Evolutionary conservation across 2,797 vertebrate species (phyloP).

Genomic region (Momotus momota): DNA sequence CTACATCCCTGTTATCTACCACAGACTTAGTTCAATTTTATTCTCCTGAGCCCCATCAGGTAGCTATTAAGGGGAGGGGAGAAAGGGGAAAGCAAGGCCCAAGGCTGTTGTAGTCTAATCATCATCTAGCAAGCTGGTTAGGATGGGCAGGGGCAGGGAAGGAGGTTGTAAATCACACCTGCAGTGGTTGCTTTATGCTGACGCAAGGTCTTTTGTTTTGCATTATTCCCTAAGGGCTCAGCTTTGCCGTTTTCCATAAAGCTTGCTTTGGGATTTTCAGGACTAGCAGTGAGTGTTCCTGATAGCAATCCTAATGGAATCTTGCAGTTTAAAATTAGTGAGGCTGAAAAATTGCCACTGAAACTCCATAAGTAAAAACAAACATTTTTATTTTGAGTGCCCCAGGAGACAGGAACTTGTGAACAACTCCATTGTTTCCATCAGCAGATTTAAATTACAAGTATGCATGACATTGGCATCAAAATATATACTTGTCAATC

Average conservation of each 20-base stretch:
- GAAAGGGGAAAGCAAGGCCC: background rate
- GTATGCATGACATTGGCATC: background rate
- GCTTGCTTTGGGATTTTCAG: background rate
- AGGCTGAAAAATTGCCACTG: background rate
- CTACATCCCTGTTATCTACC: accelerated
- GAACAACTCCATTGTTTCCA: background rate
- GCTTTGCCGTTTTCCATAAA: background rate
- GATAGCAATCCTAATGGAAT: background rate
- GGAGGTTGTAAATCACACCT: background rate
- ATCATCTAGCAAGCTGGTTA: background rate
- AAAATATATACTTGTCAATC: background rate
- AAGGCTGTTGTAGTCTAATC: background rate
- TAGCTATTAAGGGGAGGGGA: background rate
- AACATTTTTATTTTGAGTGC: background rate
- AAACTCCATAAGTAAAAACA: background rate
- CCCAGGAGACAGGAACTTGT: background rate
- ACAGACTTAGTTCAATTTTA: background rate
- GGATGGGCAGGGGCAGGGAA: background rate
- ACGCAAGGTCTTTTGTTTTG: background rate
- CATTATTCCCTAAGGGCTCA: background rate
- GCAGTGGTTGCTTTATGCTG: background rate
- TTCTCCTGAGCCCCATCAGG: background rate
- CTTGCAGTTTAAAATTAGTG: background rate
- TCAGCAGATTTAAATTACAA: background rate
- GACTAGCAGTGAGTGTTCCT: background rate